phyloP scores from a whole-genome alignment of 1,140 invertebrate genomes.

The Vanessa atalanta region DNA sequence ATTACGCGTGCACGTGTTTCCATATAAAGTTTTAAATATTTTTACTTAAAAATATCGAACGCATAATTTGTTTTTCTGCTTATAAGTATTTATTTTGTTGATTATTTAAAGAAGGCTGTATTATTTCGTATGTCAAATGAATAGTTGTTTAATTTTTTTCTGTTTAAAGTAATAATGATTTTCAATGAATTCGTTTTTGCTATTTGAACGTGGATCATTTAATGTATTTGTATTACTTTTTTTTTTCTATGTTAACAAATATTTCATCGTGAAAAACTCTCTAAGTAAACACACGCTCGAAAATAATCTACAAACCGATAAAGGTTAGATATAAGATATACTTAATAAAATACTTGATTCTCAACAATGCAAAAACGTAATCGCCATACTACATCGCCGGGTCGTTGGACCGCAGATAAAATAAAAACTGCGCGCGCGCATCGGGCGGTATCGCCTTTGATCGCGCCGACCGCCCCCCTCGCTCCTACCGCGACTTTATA shows the following conservation, averaged over 20 bases:
- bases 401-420: constrained; percentile 33
- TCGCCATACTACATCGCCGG: constrained; percentile 17
- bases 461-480: constrained; percentile 16
- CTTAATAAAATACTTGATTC: constrained; percentile 18
- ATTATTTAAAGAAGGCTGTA: no score
- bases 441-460: constrained; percentile 25
- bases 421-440: constrained; percentile 33
- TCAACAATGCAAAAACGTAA: constrained; percentile 29
- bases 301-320: constrained; percentile 15
- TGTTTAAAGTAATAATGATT: no score
- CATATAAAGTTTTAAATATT: not conserved
- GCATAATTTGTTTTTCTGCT: no score
- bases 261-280: no score
- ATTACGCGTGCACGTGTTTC: not conserved
- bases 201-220: no score
- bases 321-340: constrained; percentile 11
- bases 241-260: no score
- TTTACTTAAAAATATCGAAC: not conserved
- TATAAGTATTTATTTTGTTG: no score
- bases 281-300: not conserved
- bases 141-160: no score
- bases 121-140: no score
- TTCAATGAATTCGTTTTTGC: no score
- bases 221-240: no score
- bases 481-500: constrained; percentile 17